A percentile compares a stretch with the other conserved stretches of the same genome.
Conservation (phyloP, 2,797 vertebrate species). For the Lepilemur septentrionalis region DNA sequence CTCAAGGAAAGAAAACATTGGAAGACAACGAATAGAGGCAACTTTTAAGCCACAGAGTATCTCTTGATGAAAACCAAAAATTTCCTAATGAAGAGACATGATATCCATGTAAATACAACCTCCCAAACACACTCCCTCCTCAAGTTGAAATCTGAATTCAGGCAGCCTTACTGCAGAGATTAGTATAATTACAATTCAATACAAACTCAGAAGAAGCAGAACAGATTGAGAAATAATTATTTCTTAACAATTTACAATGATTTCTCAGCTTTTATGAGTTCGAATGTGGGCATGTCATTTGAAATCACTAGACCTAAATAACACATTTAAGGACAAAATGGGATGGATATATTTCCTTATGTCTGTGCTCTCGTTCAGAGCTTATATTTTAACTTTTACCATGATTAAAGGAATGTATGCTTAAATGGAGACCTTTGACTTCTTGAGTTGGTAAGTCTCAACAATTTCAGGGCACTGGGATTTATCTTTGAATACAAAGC, state of each 20-base stretch:
- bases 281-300: background rate
- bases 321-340: background rate
- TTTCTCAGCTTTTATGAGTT: background rate
- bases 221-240: background rate
- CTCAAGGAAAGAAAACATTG: background rate
- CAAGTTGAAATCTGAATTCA: background rate
- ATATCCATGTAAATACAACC: background rate
- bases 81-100: background rate
- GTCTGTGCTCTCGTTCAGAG: background rate
- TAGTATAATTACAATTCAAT: background rate
- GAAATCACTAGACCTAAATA: background rate
- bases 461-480: background rate
- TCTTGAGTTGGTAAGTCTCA: background rate
- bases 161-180: background rate
- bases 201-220: background rate
- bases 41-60: background rate
- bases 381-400: background rate
- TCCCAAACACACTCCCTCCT: background rate
- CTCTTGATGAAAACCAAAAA: background rate
- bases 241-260: background rate
- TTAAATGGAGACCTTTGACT: background rate
- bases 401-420: background rate
- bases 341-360: background rate
- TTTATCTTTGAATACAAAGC: constrained; percentile 47
- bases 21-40: background rate